Base-by-base conservation (phyloP, 2,797 vertebrate genomes). In the Gephyroberyx darwinii region DNA sequence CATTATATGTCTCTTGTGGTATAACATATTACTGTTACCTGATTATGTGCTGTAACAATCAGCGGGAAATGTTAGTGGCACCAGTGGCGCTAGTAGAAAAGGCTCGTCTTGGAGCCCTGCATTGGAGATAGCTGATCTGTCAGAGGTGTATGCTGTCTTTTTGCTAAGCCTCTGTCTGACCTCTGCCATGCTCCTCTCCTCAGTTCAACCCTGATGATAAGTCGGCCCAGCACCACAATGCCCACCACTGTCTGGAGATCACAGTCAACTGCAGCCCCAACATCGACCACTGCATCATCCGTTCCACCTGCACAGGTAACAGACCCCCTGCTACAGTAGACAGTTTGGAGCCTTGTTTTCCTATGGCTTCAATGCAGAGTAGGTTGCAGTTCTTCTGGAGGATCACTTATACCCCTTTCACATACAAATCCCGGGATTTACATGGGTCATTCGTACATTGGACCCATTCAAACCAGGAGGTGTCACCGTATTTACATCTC, bases 171-270 rank as follows among this genome's bases (percentile, higher is more conserved):
- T 50, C 39, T 47, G 66, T 78, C 74, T 89, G 81, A 86, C 69
- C 74, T 73, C 50, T 55, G 73, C 71, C 62, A 57, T 59, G 62
- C 54, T 64, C 82, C 81, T 82, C 75, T 80, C 89, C 52, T 52
- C 89, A 99, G 98, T 99, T 99, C 92, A 99, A 99, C 90, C 98
- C 98, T 71, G 98, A 99, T 89, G 98, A 99, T 87, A 99, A 99
- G 92, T 99, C 98, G 47, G 98, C 96, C 70, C 98, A 99, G 89
- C 98, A 99, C 89, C 98, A 99, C 71, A 99, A 99, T 83, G 98
- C 98, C 74, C 98, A 99, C 90, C 98, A 99, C 92, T 99, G 98
- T 93, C 94, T 99, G 94, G 98, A 99, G 93, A 99, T 99, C 84
- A 99, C 98, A 0, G 98, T 99, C 80, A 99, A 99, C 92, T 99